These are phyloP conservation scores for Murina feae DNA, from an alignment of 2,113 vertebrate genomes.

Conservation along the genomic window DNA sequence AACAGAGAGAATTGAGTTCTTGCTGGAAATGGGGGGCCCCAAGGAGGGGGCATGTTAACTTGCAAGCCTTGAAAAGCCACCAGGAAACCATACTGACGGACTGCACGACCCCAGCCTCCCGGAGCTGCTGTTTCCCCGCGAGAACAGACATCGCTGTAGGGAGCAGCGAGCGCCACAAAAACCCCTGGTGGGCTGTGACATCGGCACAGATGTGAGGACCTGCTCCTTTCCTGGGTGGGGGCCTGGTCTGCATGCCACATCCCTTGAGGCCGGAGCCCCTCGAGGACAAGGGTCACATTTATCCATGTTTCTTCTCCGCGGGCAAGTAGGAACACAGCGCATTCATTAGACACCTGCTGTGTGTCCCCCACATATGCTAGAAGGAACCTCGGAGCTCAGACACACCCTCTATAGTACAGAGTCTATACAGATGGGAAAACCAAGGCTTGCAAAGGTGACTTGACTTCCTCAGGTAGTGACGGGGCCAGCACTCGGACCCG, in stretches of 20 bases:
- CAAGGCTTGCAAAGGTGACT: not conserved
- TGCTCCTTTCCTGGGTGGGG: not conserved
- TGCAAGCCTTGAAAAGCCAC: not conserved
- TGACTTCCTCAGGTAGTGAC: not conserved
- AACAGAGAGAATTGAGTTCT: not conserved
- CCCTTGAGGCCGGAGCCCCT: accelerated
- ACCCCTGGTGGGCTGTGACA: accelerated
- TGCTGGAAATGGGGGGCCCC: not conserved
- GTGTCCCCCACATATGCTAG: not conserved
- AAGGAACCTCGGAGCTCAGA: not conserved
- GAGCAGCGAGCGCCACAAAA: not conserved
- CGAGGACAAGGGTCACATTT: not conserved
- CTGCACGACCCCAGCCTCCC: not conserved
- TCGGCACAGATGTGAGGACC: accelerated
- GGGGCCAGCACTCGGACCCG: not conserved
- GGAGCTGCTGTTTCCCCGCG: not conserved
- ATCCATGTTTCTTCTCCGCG: not conserved
- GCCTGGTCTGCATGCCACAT: not conserved
- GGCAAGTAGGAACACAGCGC: not conserved
- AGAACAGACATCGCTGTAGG: accelerated
- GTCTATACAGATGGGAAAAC: not conserved
- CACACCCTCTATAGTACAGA: not conserved
- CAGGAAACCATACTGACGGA: accelerated
- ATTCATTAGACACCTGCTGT: not conserved
- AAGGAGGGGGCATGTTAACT: not conserved